These are phyloP conservation scores for Pristionchus mayeri DNA, from an alignment of 2,888 invertebrate species.

Conservation along the genomic window DNA sequence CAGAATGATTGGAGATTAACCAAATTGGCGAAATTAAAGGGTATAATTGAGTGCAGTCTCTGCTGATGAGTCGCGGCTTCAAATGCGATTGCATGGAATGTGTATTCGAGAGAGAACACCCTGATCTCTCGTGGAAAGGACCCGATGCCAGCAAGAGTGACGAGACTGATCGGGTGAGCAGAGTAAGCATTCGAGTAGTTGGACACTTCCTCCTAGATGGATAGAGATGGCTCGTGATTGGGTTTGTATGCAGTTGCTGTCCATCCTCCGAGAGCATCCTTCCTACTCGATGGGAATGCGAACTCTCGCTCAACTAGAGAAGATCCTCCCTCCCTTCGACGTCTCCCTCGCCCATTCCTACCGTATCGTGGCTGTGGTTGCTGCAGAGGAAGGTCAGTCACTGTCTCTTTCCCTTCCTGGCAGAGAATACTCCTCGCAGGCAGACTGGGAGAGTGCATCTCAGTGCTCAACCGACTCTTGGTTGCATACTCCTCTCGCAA, in stretches of 20 bases:
- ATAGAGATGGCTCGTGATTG: background rate
- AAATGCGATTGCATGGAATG: constrained; percentile 33
- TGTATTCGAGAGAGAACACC: constrained; percentile 31
- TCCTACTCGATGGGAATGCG: constrained; percentile 18
- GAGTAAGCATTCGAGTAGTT: too few relatives aligned
- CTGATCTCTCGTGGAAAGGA: background rate
- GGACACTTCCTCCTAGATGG: background rate
- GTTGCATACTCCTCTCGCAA: constrained; percentile 32
- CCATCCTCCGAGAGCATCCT: constrained; percentile 13
- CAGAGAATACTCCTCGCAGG: background rate
- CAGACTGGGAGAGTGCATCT: constrained; percentile 11
- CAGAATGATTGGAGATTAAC: too few relatives aligned
- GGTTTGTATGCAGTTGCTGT: background rate
- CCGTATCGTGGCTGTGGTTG: constrained; percentile 19
- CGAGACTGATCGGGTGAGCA: constrained; percentile 5
- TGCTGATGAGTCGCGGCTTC: constrained; percentile 34
- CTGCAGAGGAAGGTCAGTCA: constrained; percentile 42
- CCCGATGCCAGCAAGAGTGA: background rate
- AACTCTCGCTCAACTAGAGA: constrained; percentile 36
- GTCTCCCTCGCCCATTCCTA: constrained; percentile 45
- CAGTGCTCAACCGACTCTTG: constrained; percentile 25
- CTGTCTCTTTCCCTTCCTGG: too few relatives aligned
- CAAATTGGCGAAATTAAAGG: too few relatives aligned
- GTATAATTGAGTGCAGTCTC: background rate
- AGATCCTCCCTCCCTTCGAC: constrained; percentile 33